Evolutionary conservation across 53 echinoderm and acorn worm species (phyloP), one percentile per base, ranked within the genome.

Genomic region (Holothuria leucospilota): DNA sequence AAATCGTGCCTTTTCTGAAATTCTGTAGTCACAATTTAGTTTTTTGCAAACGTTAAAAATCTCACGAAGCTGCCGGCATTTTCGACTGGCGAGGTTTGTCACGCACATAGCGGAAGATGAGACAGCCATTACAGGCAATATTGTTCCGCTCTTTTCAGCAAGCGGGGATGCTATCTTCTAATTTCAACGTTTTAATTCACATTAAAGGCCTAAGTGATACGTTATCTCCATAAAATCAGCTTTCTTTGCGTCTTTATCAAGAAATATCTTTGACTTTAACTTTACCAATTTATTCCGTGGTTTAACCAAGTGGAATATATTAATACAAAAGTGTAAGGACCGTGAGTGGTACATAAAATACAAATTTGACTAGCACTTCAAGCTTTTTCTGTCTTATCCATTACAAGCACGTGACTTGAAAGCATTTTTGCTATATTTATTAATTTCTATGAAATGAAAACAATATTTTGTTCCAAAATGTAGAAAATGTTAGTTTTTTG

Each of bases 1-100:
- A 75, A 75, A 75, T 75, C 75, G 75, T 75, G 75, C 75, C 52
- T 75, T 51, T 75, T 75, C 75, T 75, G 49, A 75, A 75, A 75
- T 75, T 75, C 56, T 75, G 46, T 52, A 75, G 75, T 42, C 27
- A 49, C 75, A 75, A 75, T 75, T 75, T 75, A 75, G 16, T 49
- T 51, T 56, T 75, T 75, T 13, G 39, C 51, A 75, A 75, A 75
- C 51, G 51, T 27, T 75, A 27, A 49, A 75, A 29, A 68, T 4
- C 38, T 21, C 39, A 71, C 49, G 52, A 52, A 75, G 49, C 75
- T 75, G 51, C 51, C 75, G 75, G 75, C 75, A 75, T 75, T 75
- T 75, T 75, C 70, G 41, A 51, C 49, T 75, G 51, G 75, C n/a
- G 51, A 75, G 75, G 49, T 75, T 75, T 75, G 75, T 75, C 75